Base-by-base conservation (phyloP, 2,888 invertebrate genomes). In the Nemotelus nigrinus region DNA sequence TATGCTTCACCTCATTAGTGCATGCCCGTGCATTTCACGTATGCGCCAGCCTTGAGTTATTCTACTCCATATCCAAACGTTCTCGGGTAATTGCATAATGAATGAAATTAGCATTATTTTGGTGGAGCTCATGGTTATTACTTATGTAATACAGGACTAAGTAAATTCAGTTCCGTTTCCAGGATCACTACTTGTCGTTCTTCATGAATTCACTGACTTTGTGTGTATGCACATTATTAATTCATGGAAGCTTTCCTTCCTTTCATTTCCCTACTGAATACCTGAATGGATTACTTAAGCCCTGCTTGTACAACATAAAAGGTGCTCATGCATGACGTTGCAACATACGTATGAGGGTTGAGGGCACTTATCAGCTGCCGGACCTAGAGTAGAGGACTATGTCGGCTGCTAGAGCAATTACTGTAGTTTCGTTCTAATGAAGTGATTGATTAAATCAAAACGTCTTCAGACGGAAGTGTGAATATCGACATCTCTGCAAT, bases 161-260 rank as follows among this genome's bases (percentile, higher is more conserved):
- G 57, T 57, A 25, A 25, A 25, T 57, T 57, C 57, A 8, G 25
- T 3, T 57, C 57, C n/a, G 57, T 10, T 25, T 57, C 3, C 57
- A 8, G 10, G 57, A 57, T 57, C 57, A 57, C 10, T 57, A 25
- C 4, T 25, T 25, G 7, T 7, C n/a, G 48, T 48, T 50, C 48
- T 48, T 67, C 44, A 67, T 67, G 7, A 67, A 67, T 67, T 67
- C 67, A 67, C 67, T 67, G 67, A 7, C 67, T 48, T 45, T 67
- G n/a, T 47, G 39, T n/a, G 45, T 67, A 47, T 4, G 47, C 25
- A 48, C 48, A 25, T 67, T 48, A 67, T 67, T 67, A 67, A 67
- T 67, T 67, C 67, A 67, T 2, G 6, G 50, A 41, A 10, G 44
- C 48, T 25, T 48, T 67, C 48, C 65, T 65, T 45, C 45, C 67